Base-by-base conservation (phyloP, 2,113 vertebrate species). In the Pristiophorus japonicus region DNA sequence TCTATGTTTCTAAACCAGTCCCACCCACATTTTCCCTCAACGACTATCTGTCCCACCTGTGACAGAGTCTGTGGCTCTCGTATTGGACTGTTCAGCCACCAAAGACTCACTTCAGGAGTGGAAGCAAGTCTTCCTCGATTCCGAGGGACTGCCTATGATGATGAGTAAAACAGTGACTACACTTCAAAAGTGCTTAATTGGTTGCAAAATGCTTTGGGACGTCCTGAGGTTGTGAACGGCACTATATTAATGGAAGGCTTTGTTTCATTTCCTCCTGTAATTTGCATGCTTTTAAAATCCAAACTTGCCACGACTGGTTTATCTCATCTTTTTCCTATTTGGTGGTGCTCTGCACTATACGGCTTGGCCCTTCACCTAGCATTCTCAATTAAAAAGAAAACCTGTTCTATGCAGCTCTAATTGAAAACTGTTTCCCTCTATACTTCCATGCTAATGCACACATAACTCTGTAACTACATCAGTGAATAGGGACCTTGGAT, bases 401-500 rank as follows among this genome's bases (percentile, higher is more conserved):
- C 88, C 62, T 92, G 59, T 92, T 65, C n/a, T 42, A n/a, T 65
- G 14, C 18, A 63, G 88, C 14, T 2, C 20, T 92, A 92, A 92
- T 92, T 92, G 88, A 92, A 92, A 92, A 92, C 88, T 38, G 88
- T 63, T 92, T 90, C 34, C 59, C 59, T 92, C 14, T 65, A 63
- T 91, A 62, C 34, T 62, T 92, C 59, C 88, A 92, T 92, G 88
- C 59, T 63, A 92, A 63, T 92, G 62, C 88, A 65, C 59, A 92
- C 59, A 63, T 38, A 63, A 38, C 88, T 22, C 34, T 92, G 59
- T 92, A 63, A 65, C 59, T 92, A 38, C 88, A 92, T 63, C 62
- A 92, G 88, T 92, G 88, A 38, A 92, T 92, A 63, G 88, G 88
- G 88, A 92, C 59, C 88, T 92, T 92, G 88, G 59, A 63, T 38